phyloP scores from a whole-genome alignment of 2,797 vertebrate species.

The Allobates femoralis region DNA sequence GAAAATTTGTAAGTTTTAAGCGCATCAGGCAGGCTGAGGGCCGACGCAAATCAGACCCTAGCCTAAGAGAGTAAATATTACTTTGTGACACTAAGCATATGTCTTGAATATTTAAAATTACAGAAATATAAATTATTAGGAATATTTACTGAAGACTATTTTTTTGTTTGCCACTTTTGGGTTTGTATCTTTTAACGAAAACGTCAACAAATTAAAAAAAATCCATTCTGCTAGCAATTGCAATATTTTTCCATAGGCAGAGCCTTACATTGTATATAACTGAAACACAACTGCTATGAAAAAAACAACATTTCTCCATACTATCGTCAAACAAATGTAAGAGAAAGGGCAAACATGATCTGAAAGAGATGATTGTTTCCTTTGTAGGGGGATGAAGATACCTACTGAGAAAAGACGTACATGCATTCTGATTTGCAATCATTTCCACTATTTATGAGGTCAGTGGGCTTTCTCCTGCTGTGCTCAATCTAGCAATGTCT shows the following conservation, averaged over 20 bases:
- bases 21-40: no score
- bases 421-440: slow-evolving; percentile 82
- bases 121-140: background rate
- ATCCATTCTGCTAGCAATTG: background rate
- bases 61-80: background rate
- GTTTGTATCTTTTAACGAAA: background rate
- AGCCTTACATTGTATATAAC: slow-evolving; percentile 27
- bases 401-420: slow-evolving; percentile 78
- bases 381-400: slow-evolving; percentile 75
- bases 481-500: slow-evolving; percentile 81
- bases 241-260: slow-evolving; percentile 19
- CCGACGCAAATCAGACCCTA: no score
- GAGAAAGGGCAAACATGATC: slow-evolving; percentile 82
- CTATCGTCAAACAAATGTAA: slow-evolving; percentile 76
- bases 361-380: slow-evolving; percentile 80
- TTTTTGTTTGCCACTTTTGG: background rate
- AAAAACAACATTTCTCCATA: slow-evolving; percentile 66
- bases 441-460: slow-evolving; percentile 83
- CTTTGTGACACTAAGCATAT: background rate
- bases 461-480: slow-evolving; percentile 80
- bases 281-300: slow-evolving; percentile 24
- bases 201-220: background rate
- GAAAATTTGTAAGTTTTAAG: no score
- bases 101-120: background rate
- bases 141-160: background rate